phyloP scores from a whole-genome alignment of 2,797 vertebrate species.

The Aplochiton taeniatus region DNA sequence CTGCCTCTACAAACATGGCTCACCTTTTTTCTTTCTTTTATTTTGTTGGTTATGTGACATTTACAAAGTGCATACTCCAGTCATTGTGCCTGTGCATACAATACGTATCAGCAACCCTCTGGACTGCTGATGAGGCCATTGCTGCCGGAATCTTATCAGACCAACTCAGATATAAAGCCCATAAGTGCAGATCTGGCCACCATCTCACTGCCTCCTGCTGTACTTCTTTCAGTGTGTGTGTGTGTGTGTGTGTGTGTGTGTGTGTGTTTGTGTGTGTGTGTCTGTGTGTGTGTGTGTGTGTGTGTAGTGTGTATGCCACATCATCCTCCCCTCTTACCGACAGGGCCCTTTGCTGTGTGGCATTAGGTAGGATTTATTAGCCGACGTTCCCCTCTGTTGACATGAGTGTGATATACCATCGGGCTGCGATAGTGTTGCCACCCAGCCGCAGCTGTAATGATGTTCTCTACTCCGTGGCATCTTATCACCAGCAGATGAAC shows the following conservation, averaged over 20 bases:
- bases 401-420: constrained; percentile 75
- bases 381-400: constrained; percentile 74
- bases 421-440: constrained; percentile 72
- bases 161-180: constrained; percentile 45
- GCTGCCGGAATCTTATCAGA: constrained; percentile 45
- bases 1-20: too few relatives aligned
- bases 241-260: constrained; percentile 2
- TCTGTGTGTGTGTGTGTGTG: too few relatives aligned
- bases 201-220: constrained; percentile 28
- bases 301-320: neutral
- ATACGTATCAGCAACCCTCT: constrained; percentile 28
- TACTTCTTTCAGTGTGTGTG: constrained; percentile 32
- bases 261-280: too few relatives aligned
- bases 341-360: constrained; percentile 46
- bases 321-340: constrained; percentile 51
- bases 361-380: constrained; percentile 76
- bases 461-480: constrained; percentile 65
- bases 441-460: constrained; percentile 68
- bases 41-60: too few relatives aligned
- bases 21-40: too few relatives aligned
- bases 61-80: too few relatives aligned
- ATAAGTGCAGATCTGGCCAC: constrained; percentile 35
- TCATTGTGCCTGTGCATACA: too few relatives aligned
- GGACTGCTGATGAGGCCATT: neutral
- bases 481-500: constrained; percentile 75